Base-by-base conservation (phyloP, 2,888 invertebrate genomes). In the Caenorhabditis sulstoni region DNA sequence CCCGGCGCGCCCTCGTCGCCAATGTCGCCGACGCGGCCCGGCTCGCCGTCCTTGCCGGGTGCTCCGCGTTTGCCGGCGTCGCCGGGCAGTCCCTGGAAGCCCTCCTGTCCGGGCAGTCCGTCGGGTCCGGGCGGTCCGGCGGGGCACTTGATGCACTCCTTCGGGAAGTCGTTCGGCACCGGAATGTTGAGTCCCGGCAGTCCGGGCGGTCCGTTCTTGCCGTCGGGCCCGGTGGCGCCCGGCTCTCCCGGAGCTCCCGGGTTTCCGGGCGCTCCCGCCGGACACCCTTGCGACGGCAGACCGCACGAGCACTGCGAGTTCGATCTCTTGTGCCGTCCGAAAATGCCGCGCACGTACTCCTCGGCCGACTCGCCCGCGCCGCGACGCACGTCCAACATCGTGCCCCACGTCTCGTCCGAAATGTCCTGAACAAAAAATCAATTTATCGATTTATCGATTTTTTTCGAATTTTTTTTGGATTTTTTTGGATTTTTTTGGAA, bases 71-170 rank as follows among this genome's bases (percentile, higher is more conserved):
- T 77, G 75, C 83, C 83, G 20, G 77, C 66, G 58, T 77, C 76
- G 80, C 83, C 83, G 65, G 83, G 83, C 50, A 81, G 68, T 78
- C 85, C 85, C 62, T 81, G 80, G 78, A 81, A 81, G 80, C 85
- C 85, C 77, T 83, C 82, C 58, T 77, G 76, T 66, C 83, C 83
- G 47, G 68, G 76, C 50, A 79, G 79, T 57, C 83, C 83, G 52
- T 76, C 76, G 37, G 66, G 83, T 77, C 83, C 83, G 59, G 83
- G 83, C 62, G 83, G 83, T 74, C 85, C 84, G 37, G 81, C 82
- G 50, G 85, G 85, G 76, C 85, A 85, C 80, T 84, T 83, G 82
- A 85, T 82, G 83, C 85, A 85, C 29, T 84, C 85, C 53, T 79
- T 78, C 39, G 84, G 84, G 61, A 82, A 66, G 52, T 85, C 84